Conservation (phyloP, 1,140 invertebrate species). For the Drosophila subobscura region DNA sequence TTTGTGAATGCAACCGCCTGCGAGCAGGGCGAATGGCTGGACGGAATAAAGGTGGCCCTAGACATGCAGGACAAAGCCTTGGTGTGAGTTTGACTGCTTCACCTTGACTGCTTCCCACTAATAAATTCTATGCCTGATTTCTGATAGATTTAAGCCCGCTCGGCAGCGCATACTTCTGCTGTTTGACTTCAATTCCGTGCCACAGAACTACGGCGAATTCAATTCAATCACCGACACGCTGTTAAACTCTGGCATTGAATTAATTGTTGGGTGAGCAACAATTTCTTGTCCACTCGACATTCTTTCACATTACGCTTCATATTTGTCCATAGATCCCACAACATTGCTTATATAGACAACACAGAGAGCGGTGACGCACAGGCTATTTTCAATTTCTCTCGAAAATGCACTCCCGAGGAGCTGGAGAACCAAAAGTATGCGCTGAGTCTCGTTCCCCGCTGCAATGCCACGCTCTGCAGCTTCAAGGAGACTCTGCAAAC, state of each 20-base stretch:
- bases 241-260: conserved; percentile 40
- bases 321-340: conserved; percentile 44
- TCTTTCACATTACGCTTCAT: not conserved
- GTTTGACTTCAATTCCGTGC: conserved; percentile 66
- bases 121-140: not conserved
- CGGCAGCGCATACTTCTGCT: conserved; percentile 62
- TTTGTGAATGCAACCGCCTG: conserved; percentile 60
- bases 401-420: conserved; percentile 37
- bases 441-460: conserved; percentile 56
- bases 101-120: not conserved
- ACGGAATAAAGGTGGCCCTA: conserved; percentile 60
- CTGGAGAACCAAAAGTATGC: conserved; percentile 69
- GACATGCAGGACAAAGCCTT: conserved; percentile 27
- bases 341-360: conserved; percentile 71
- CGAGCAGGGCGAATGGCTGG: conserved; percentile 66
- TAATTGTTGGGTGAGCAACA: conserved; percentile 70
- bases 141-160: conserved; percentile 28
- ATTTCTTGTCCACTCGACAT: too few species aligned
- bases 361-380: conserved; percentile 42
- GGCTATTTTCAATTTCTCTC: conserved; percentile 54
- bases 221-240: conserved; percentile 36
- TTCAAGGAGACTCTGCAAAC: conserved; percentile 62
- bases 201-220: conserved; percentile 52
- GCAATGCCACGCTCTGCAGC: conserved; percentile 68
- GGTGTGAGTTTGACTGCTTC: conserved; percentile 32